phyloP scores from a whole-genome alignment of 92 coral and sea anemone species.

The Palythoa grandis region DNA sequence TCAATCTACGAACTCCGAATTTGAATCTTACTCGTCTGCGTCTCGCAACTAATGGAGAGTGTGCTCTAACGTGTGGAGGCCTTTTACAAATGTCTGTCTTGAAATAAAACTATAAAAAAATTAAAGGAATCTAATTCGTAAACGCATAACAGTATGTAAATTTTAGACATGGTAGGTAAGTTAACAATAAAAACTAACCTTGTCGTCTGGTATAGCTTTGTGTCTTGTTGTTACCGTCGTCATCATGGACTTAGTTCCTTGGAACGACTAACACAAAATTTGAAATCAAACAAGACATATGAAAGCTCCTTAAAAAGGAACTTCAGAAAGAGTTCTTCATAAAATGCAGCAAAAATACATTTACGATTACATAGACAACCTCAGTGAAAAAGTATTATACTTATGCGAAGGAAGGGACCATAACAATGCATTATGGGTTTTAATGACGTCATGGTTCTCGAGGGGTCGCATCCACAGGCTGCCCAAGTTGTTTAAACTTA shows the following conservation, averaged over 20 bases:
- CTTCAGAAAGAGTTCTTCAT: slow-evolving; percentile 34
- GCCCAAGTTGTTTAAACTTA: background rate
- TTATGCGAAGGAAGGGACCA: slow-evolving; percentile 30
- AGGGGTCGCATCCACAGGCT: background rate
- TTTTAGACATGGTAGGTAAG: background rate
- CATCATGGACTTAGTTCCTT: slow-evolving; percentile 23
- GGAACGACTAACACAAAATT: slow-evolving; percentile 21
- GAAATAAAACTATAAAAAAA: background rate
- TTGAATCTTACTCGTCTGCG: background rate
- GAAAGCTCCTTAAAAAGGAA: slow-evolving; percentile 42
- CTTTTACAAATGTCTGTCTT: background rate
- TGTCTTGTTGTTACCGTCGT: slow-evolving; percentile 64
- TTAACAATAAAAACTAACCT: slow-evolving; percentile 60
- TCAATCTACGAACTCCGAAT: background rate
- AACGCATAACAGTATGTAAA: background rate
- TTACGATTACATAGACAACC: background rate
- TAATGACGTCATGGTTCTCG: slow-evolving; percentile 33
- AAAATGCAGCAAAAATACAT: slow-evolving; percentile 9
- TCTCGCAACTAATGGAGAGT: slow-evolving; percentile 20
- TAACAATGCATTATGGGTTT: slow-evolving; percentile 43
- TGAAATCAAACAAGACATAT: slow-evolving; percentile 25
- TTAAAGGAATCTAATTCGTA: background rate
- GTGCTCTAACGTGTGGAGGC: slow-evolving; percentile 26
- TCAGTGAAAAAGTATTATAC: background rate
- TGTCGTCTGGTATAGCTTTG: slow-evolving; percentile 86